These are phyloP conservation scores for Pollicipes pollicipes DNA, from an alignment of 1,140 invertebrate species.

Conservation along the genomic window DNA sequence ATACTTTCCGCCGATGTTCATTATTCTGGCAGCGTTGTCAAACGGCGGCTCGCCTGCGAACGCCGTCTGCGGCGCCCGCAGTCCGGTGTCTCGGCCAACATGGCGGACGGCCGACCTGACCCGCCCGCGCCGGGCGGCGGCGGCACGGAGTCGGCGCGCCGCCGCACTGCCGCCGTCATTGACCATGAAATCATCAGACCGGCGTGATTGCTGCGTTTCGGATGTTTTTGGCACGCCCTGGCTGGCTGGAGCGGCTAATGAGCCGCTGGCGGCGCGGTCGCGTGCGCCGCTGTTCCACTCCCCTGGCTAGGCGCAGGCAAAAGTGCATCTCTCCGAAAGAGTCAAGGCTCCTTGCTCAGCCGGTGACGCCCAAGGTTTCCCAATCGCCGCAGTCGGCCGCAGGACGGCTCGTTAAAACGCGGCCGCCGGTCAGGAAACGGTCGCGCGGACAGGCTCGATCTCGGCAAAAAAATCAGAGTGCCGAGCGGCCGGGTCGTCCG, in stretches of 20 bases:
- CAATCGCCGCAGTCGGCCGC: background rate
- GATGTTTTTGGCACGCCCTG: background rate
- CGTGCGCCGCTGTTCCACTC: background rate
- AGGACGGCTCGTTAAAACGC: background rate
- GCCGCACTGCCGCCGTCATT: background rate
- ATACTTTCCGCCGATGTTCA: too few species aligned
- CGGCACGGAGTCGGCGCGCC: too few species aligned
- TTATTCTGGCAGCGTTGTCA: too few species aligned
- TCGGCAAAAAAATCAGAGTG: too few species aligned
- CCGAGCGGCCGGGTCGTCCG: too few species aligned
- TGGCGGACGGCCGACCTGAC: too few species aligned
- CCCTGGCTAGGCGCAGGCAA: background rate
- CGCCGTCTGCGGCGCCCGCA: too few species aligned
- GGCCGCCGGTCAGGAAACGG: too few species aligned
- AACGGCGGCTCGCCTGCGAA: too few species aligned
- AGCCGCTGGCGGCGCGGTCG: background rate
- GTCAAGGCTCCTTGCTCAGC: background rate
- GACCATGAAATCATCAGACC: background rate
- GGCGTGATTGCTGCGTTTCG: background rate
- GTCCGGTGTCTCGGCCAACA: too few species aligned
- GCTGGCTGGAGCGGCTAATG: background rate
- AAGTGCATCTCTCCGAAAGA: background rate
- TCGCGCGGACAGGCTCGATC: too few species aligned
- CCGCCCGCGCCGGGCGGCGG: too few species aligned
- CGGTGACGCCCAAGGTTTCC: background rate